Evolutionary conservation across 2,797 vertebrate species (phyloP).

Genomic region (Acrossocheilus wenchowensis): DNA sequence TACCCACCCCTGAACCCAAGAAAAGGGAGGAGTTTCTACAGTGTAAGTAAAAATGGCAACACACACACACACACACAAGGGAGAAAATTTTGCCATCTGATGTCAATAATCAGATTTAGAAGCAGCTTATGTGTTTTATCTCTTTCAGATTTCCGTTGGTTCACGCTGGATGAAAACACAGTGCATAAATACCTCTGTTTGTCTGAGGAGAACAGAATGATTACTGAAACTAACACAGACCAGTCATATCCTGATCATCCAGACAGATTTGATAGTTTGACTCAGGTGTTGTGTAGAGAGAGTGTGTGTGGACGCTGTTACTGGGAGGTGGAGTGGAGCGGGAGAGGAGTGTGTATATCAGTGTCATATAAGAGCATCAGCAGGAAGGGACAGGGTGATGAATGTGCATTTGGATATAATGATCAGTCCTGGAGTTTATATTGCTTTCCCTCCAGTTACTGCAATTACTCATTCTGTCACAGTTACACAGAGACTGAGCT

Average conservation of each 20-base stretch:
- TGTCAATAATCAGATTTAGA: background rate
- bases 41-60: background rate
- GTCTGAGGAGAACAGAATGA: slow-evolving; percentile 21
- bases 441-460: slow-evolving; percentile 18
- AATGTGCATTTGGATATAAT: slow-evolving; percentile 36
- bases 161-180: slow-evolving; percentile 13
- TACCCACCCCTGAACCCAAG: background rate
- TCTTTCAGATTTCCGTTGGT: slow-evolving; percentile 9
- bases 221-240: background rate
- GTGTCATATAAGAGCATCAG: slow-evolving; percentile 30
- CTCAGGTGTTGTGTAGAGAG: slow-evolving; percentile 16
- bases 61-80: background rate
- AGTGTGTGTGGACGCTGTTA: slow-evolving; percentile 42
- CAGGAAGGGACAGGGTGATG: background rate
- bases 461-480: slow-evolving; percentile 28
- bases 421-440: slow-evolving; percentile 29
- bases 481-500: slow-evolving; percentile 19
- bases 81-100: background rate
- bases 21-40: slow-evolving; percentile 18
- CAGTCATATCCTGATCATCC: slow-evolving; percentile 16
- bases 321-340: slow-evolving; percentile 25
- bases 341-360: background rate
- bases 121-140: background rate
- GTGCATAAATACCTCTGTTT: background rate
- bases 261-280: slow-evolving; percentile 16